A percentile compares a stretch with the other conserved stretches of the same genome.
phyloP scores from a whole-genome alignment of 1,140 invertebrate species.

The Telenomus remus region DNA sequence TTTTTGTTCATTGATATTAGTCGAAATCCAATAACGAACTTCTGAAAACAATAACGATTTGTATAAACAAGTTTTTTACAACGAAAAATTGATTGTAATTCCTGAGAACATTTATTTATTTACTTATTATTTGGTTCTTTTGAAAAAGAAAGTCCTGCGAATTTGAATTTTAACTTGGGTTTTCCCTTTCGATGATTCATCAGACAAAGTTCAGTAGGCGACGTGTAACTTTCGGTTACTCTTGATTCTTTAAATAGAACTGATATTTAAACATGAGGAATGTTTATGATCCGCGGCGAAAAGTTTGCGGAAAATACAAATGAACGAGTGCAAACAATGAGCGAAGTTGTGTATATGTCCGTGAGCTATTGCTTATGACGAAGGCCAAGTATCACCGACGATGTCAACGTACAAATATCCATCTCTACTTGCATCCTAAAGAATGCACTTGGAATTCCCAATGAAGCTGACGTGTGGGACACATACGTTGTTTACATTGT shows the following conservation, averaged over 20 bases:
- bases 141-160: too few species aligned
- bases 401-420: slow-evolving; percentile 55
- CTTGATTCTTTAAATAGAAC: not conserved
- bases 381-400: slow-evolving; percentile 53
- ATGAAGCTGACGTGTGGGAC: slow-evolving; percentile 46
- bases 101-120: too few species aligned
- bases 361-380: slow-evolving; percentile 30
- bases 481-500: slow-evolving; percentile 38
- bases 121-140: too few species aligned
- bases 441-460: slow-evolving; percentile 51
- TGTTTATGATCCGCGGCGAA: not conserved
- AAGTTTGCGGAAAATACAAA: slow-evolving; percentile 8
- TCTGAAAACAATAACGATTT: too few species aligned
- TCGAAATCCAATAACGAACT: too few species aligned
- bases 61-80: too few species aligned
- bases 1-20: too few species aligned
- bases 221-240: not conserved
- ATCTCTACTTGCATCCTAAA: slow-evolving; percentile 44
- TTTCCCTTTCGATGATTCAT: not conserved
- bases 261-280: slow-evolving; percentile 10
- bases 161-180: too few species aligned
- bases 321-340: slow-evolving; percentile 27
- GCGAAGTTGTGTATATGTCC: slow-evolving; percentile 32
- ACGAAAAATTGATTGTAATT: too few species aligned
- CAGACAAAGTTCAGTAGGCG: not conserved